Base-by-base conservation (phyloP, 2,888 invertebrate genomes). In the Anticlea derivata region DNA sequence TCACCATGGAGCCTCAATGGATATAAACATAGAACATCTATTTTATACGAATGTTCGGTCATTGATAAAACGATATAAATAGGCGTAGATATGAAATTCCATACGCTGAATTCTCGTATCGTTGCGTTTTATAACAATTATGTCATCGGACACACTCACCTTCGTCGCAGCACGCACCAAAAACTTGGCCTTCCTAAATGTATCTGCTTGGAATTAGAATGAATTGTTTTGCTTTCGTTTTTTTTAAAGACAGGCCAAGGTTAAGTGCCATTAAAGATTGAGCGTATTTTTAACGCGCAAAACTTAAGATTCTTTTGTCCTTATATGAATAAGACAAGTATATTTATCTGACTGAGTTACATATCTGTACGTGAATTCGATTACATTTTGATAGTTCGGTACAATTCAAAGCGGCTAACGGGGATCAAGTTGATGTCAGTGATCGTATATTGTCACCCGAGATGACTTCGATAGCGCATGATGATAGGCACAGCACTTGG, bases 371-470 rank as follows among this genome's bases (percentile, higher is more conserved):
- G 8, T 7, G 6, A 17, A 7, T 24, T 20, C 5, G 12, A 6
- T 11, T 31, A 33, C 8, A 24, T 17, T 31, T 12, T 12, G n/a
- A n/a, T 30, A 22, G 34, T 34, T 83, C 86, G 85, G 84, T 69
- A 61, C 68, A 66, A 75, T 61, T 86, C 86, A 86, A 86, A 87
- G 86, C 73, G 80, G 79, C 82, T 76, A 67, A 73, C 67, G 63
- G 75, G 79, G 79, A 84, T 83, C 82, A 67, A 78, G 73, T 70
- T 75, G 70, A 78, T 82, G 87, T 86, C 86, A 81, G 77, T 82
- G 86, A 84, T 88, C 86, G 83, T 87, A 88, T 84, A 86, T 88
- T 87, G 89, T 88, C 88, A 81, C 84, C 82, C 68, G 74, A 86
- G 87, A 89, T 87, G 78, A 76, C 76, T 82, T 63, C 66, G 86